A percentile compares a stretch with the other conserved stretches of the same genome.
These are phyloP conservation scores for Poecilia latipinna DNA, from an alignment of 2,113 vertebrate genomes.

Conservation along the genomic window DNA sequence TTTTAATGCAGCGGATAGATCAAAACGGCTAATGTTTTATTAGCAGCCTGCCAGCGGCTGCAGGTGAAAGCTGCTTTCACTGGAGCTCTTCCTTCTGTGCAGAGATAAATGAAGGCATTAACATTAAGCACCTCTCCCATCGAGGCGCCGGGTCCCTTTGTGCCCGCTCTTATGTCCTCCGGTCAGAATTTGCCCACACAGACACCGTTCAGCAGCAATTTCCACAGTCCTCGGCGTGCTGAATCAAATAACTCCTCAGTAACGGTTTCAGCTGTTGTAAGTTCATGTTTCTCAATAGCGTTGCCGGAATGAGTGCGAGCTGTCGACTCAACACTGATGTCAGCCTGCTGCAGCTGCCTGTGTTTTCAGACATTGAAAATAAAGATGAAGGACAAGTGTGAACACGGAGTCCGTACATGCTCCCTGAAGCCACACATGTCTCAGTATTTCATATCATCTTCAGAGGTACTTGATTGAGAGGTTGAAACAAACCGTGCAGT, in stretches of 20 bases:
- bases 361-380: background rate
- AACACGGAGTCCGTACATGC: background rate
- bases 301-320: background rate
- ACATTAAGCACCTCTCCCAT: slow-evolving; percentile 63
- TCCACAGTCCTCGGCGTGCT: background rate
- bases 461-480: background rate
- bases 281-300: slow-evolving; percentile 9
- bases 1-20: slow-evolving; percentile 66
- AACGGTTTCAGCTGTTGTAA: slow-evolving; percentile 19
- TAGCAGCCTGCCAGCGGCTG: slow-evolving; percentile 54
- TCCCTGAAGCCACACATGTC: background rate
- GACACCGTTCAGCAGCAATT: background rate
- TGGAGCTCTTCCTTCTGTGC: slow-evolving; percentile 35
- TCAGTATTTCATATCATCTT: background rate
- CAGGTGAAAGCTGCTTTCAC: slow-evolving; percentile 69
- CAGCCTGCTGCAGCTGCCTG: background rate
- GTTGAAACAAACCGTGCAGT: background rate
- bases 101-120: slow-evolving; percentile 76
- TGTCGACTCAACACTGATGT: background rate
- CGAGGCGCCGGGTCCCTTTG: slow-evolving; percentile 18
- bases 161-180: slow-evolving; percentile 45
- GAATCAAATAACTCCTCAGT: slow-evolving; percentile 11
- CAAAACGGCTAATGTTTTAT: slow-evolving; percentile 73
- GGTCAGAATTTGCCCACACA: slow-evolving; percentile 51
- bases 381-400: background rate